Percentiles rank a stretch among this genome's conserved stretches.
Evolutionary conservation across 2,888 invertebrate genomes (phyloP).

Genomic region (Acleris literana): DNA sequence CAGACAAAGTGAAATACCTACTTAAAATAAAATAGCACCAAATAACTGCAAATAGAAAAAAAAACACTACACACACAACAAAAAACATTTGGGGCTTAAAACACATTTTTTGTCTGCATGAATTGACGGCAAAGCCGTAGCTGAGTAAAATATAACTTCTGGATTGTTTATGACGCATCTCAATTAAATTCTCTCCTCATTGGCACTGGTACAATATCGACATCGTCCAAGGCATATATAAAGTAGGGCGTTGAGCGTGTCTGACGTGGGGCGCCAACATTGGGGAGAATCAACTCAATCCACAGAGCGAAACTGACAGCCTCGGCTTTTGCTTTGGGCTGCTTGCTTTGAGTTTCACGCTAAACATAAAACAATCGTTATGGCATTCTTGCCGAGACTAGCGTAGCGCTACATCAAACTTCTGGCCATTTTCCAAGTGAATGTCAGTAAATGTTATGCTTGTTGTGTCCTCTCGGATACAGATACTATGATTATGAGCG

Average conservation of each 20-base stretch:
- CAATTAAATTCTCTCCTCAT: conserved; percentile 24
- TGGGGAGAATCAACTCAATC: conserved; percentile 12
- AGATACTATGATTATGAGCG: no score
- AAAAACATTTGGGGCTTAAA: no score
- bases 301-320: conserved; percentile 8
- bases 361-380: conserved; percentile 4
- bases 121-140: no score
- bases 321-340: neutral
- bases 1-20: no score
- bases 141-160: no score
- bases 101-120: no score
- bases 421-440: conserved; percentile 25
- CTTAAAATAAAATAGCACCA: no score
- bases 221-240: conserved; percentile 17
- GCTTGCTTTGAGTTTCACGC: neutral
- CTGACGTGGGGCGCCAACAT: conserved; percentile 27
- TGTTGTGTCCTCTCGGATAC: conserved; percentile 14
- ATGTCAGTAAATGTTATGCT: conserved; percentile 25
- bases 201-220: conserved; percentile 7
- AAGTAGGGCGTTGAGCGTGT: conserved; percentile 28
- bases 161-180: conserved; percentile 1
- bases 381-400: neutral
- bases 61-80: no score
- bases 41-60: no score
- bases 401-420: conserved; percentile 21